Percentiles rank a stretch among this genome's conserved stretches.
phyloP scores from a whole-genome alignment of 2,797 vertebrate genomes.

The Parotocinclus haroldoi region DNA sequence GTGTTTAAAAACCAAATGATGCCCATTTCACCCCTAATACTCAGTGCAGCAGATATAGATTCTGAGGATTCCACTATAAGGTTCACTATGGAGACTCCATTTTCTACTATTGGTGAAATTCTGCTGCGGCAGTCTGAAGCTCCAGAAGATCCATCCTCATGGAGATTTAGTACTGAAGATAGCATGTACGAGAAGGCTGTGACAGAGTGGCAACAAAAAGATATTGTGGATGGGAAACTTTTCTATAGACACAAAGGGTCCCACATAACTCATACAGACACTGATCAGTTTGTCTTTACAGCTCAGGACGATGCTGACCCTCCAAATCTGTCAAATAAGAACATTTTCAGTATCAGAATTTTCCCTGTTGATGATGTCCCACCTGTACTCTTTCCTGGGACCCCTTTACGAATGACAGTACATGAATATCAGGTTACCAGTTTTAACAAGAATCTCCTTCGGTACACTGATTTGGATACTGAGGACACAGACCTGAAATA shows the following conservation, averaged over 20 bases:
- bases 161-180: conserved; percentile 76
- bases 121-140: conserved; percentile 83
- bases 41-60: conserved; percentile 91
- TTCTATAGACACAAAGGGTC: conserved; percentile 86
- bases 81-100: conserved; percentile 77
- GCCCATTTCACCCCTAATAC: conserved; percentile 73
- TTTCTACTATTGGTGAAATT: conserved; percentile 70
- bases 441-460: conserved; percentile 81
- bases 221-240: conserved; percentile 83
- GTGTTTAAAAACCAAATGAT: conserved; percentile 85
- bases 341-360: conserved; percentile 77
- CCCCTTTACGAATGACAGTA: conserved; percentile 83
- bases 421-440: conserved; percentile 87
- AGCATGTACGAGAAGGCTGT: conserved; percentile 85
- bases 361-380: conserved; percentile 86
- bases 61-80: conserved; percentile 86
- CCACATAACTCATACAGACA: conserved; percentile 77
- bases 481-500: conserved; percentile 89
- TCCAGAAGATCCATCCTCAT: conserved; percentile 78
- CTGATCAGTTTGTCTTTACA: conserved; percentile 84
- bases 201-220: conserved; percentile 85
- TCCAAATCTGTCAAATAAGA: conserved; percentile 82
- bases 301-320: conserved; percentile 95
- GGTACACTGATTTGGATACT: conserved; percentile 89
- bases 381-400: conserved; percentile 80